These are phyloP conservation scores for Acanthornis magna DNA, from an alignment of 2,797 vertebrate genomes.

Conservation along the genomic window DNA sequence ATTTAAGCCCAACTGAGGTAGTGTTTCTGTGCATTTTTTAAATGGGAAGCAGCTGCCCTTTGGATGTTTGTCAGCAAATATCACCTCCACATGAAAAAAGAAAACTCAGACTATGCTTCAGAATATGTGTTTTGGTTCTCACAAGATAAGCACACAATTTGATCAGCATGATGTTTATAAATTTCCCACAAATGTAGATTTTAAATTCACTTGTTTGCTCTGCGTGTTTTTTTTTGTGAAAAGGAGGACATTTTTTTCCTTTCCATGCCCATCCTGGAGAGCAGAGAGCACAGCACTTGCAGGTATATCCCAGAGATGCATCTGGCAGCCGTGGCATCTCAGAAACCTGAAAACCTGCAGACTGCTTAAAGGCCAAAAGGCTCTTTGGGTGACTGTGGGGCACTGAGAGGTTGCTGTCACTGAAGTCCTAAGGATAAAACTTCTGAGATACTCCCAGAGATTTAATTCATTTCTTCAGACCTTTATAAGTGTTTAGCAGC, in stretches of 20 bases:
- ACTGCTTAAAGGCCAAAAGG: neutral
- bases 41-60: neutral
- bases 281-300: neutral
- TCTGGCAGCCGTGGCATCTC: rapidly evolving
- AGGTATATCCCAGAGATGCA: neutral
- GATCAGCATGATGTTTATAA: neutral
- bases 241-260: neutral
- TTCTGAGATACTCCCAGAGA: neutral
- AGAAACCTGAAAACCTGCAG: neutral
- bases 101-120: neutral
- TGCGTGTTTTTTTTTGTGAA: neutral
- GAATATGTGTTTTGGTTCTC: rapidly evolving
- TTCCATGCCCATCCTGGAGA: neutral
- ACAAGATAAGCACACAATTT: neutral
- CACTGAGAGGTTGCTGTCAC: neutral
- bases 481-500: neutral
- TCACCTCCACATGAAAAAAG: neutral
- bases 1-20: neutral
- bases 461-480: neutral
- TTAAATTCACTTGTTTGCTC: neutral
- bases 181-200: neutral
- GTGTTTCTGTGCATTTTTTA: neutral
- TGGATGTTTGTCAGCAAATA: neutral
- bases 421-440: neutral
- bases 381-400: neutral